phyloP scores from a whole-genome alignment of 2,113 vertebrate species.

The Colius striatus region DNA sequence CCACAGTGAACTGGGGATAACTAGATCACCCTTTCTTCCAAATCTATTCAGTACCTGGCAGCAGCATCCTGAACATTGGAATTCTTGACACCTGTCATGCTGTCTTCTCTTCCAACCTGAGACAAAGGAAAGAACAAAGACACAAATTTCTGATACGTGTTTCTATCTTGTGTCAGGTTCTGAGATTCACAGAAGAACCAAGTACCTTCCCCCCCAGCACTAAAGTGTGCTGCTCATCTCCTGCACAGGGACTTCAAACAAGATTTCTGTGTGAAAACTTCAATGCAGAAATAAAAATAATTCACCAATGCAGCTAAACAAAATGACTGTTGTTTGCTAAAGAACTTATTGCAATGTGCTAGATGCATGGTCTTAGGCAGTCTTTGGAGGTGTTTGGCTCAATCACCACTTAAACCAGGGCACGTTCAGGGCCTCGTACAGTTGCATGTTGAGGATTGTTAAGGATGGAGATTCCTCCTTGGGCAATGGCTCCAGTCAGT shows the following conservation, averaged over 20 bases:
- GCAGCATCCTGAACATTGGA: slow-evolving; percentile 80
- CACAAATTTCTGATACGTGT: neutral
- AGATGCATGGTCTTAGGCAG: neutral
- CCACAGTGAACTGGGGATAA: neutral
- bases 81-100: slow-evolving; percentile 79
- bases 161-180: neutral
- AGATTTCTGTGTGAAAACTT: neutral
- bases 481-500: fast-evolving
- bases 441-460: neutral
- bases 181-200: neutral
- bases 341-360: neutral
- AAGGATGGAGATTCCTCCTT: neutral
- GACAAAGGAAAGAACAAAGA: slow-evolving; percentile 34
- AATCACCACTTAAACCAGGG: neutral
- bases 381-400: neutral
- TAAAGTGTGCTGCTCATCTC: neutral
- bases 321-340: neutral
- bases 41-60: slow-evolving; percentile 77
- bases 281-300: neutral
- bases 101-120: slow-evolving; percentile 83
- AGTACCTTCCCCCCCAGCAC: neutral
- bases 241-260: neutral
- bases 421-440: neutral
- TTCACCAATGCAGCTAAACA: neutral
- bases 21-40: neutral